phyloP scores from a whole-genome alignment of 2,113 vertebrate genomes.

The Pseudonaja textilis region DNA sequence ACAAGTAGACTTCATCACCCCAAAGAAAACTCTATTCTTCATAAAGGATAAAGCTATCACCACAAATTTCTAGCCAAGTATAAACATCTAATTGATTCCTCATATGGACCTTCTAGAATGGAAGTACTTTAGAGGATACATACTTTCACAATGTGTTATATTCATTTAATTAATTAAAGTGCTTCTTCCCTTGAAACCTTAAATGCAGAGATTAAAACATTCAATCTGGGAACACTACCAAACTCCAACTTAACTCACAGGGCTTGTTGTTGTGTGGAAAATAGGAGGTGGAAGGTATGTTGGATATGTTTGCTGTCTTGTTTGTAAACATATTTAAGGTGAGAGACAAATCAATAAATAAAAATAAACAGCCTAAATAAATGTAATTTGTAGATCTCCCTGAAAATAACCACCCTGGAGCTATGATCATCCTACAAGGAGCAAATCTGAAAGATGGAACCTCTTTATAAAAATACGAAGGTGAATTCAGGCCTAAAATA shows the following conservation, averaged over 20 bases:
- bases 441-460: neutral
- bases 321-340: neutral
- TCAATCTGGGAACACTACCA: constrained; percentile 6
- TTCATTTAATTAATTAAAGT: constrained; percentile 29
- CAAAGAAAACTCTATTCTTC: neutral
- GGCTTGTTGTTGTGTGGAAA: neutral
- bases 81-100: constrained; percentile 18
- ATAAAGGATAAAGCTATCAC: neutral
- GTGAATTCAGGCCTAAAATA: neutral
- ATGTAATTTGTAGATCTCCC: neutral
- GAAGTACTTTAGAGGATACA: neutral
- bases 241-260: neutral
- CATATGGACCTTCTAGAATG: neutral
- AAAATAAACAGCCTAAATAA: constrained; percentile 30
- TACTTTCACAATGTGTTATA: constrained; percentile 14
- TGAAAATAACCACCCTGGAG: constrained; percentile 3
- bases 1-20: neutral
- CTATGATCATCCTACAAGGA: constrained; percentile 8
- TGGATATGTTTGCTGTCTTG: neutral
- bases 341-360: neutral
- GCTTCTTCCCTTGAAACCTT: constrained; percentile 17
- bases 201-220: constrained; percentile 29
- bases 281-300: neutral
- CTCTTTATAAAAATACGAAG: constrained; percentile 4
- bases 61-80: constrained; percentile 10